phyloP scores from a whole-genome alignment of 2,113 vertebrate species.

The Cyanoderma ruficeps region DNA sequence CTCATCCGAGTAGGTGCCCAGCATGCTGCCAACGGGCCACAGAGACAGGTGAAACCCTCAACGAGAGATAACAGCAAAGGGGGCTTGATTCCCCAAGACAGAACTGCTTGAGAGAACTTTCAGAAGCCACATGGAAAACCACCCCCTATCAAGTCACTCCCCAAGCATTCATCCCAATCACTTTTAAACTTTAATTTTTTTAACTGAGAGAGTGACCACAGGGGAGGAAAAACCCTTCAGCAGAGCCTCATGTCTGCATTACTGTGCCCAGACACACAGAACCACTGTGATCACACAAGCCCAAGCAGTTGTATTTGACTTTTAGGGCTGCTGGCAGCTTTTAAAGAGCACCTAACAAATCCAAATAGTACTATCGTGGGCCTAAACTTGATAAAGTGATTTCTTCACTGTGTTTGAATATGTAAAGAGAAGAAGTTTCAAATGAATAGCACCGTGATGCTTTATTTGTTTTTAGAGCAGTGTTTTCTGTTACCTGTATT shows the following conservation, averaged over 20 bases:
- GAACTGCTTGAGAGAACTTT: not conserved
- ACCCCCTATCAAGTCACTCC: not conserved
- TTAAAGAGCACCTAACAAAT: not conserved
- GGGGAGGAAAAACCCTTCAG: not conserved
- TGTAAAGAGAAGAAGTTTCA: not conserved
- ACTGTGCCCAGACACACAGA: not conserved
- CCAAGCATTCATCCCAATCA: not conserved
- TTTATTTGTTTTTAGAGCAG: not conserved
- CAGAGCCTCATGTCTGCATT: not conserved
- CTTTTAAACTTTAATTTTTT: not conserved
- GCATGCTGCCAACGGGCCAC: slow-evolving; percentile 74
- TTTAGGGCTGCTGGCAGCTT: not conserved
- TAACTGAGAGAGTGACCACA: not conserved
- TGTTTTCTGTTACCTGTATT: slow-evolving; percentile 84
- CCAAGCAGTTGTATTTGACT: not conserved
- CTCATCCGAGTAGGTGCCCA: slow-evolving; percentile 94
- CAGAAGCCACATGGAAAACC: not conserved
- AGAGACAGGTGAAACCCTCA: not conserved
- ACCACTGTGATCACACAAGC: not conserved
- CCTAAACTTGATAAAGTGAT: not conserved
- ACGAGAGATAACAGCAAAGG: not conserved
- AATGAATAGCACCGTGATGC: not conserved
- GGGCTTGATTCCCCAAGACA: not conserved
- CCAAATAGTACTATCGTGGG: not conserved
- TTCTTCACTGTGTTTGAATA: not conserved